phyloP scores from a whole-genome alignment of 2,113 vertebrate species.

The Podilymbus podiceps region DNA sequence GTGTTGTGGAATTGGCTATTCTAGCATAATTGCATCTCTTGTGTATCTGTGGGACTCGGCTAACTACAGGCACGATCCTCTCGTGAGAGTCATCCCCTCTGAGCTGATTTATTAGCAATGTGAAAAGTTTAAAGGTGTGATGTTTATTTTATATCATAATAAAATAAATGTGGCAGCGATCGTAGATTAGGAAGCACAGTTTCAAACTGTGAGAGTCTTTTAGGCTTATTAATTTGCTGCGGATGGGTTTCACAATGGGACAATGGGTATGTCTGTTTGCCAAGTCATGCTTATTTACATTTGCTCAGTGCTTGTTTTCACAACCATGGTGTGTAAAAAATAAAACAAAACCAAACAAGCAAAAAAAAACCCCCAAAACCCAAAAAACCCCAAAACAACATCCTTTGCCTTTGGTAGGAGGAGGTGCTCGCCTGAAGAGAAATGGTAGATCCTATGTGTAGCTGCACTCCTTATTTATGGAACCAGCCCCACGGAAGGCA shows the following conservation, averaged over 20 bases:
- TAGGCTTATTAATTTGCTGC: neutral
- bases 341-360: neutral
- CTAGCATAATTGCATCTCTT: conserved; percentile 55
- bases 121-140: conserved; percentile 51
- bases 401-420: neutral
- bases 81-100: conserved; percentile 35
- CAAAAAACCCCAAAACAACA: too few relatives aligned
- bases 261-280: neutral
- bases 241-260: neutral
- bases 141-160: conserved; percentile 39
- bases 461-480: neutral
- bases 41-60: conserved; percentile 43
- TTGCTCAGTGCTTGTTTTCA: neutral
- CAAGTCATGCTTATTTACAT: neutral
- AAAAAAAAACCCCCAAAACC: too few relatives aligned
- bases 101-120: conserved; percentile 47
- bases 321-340: neutral
- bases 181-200: neutral
- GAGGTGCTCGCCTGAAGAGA: neutral
- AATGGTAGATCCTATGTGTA: neutral
- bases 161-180: neutral
- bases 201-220: conserved; percentile 8
- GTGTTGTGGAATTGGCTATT: conserved; percentile 32
- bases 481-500: neutral
- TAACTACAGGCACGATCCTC: neutral